These are phyloP conservation scores for Lepetodrilus schrolli DNA, from an alignment of 2,888 invertebrate genomes.

Conservation along the genomic window DNA sequence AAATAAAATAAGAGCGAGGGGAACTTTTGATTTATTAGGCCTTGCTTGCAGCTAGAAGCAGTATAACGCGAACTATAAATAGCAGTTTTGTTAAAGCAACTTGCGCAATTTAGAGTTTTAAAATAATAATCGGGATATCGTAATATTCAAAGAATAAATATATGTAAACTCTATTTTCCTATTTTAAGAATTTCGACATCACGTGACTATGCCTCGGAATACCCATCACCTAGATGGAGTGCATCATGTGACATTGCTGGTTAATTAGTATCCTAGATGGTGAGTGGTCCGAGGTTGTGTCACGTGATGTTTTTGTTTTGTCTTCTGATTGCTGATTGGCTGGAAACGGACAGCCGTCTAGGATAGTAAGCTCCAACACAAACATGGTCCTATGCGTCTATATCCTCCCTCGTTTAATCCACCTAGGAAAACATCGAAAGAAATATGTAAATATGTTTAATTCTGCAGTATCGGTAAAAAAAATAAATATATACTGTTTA, in stretches of 20 bases:
- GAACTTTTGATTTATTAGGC: too few species aligned
- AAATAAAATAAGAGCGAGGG: too few species aligned
- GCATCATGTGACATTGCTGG: slow-evolving; percentile 13
- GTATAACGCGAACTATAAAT: too few species aligned
- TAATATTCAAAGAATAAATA: too few species aligned
- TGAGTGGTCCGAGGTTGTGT: slow-evolving; percentile 41
- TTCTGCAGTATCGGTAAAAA: too few species aligned
- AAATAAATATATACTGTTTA: too few species aligned
- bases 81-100: too few species aligned
- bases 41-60: too few species aligned
- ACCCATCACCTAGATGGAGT: slow-evolving; percentile 33
- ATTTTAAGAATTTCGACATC: slow-evolving; percentile 19
- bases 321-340: slow-evolving; percentile 12
- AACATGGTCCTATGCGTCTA: slow-evolving; percentile 50
- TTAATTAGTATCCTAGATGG: slow-evolving; percentile 32
- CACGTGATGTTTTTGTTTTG: slow-evolving; percentile 33
- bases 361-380: slow-evolving; percentile 46
- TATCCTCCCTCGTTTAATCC: slow-evolving; percentile 55
- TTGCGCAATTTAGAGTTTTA: too few species aligned
- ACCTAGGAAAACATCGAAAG: slow-evolving; percentile 48
- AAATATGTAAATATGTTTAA: too few species aligned
- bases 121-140: too few species aligned
- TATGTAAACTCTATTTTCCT: too few species aligned
- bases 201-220: slow-evolving; percentile 38
- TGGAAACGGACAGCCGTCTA: slow-evolving; percentile 9